Evolutionary conservation across 2,888 invertebrate genomes (phyloP), one percentile per base, ranked within the genome.

Genomic region (Melanotus villosus): DNA sequence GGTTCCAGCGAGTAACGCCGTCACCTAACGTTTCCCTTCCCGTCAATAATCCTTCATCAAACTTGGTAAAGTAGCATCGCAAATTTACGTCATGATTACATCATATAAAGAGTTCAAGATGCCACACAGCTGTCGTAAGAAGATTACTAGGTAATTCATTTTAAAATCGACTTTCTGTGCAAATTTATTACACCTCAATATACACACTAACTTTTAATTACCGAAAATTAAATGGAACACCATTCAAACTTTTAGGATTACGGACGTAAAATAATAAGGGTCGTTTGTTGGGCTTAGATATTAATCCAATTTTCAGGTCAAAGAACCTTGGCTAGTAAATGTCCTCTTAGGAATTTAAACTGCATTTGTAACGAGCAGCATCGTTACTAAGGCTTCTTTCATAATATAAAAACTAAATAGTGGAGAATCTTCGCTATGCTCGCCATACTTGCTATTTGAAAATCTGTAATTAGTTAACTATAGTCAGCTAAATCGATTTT

Each of bases 1-100:
- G 30, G 41, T 34, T 52, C 32, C 16, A n/a, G 30, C 18, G 52
- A 19, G 32, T 16, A n/a, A 16, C 32, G 18, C n/a, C 52, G 18
- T 52, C 52, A 50, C 50, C 32, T 50, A 50, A 26, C n/a, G n/a
- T 30, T 32, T 34, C 52, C 16, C 47, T 47, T 45, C 6, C 47
- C 47, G 19, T 23, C 47, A 47, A 47, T 47, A 47, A 19, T 50
- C 50, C 12, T 32, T 32, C 52, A 30, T 45, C 45, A 50, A 50
- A 50, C 30, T 50, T 30, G 16, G 50, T 14, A 12, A n/a, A n/a
- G 47, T 47, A 47, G 47, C 47, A 47, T 21, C 47, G 14, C 45
- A 43, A 43, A 18, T 16, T 4, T 19, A 43, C 12, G 30, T 30
- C 26, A 9, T 32, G 50, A 50, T 50, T 26, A 12, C 30, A 26